Evolutionary conservation across 2,113 vertebrate species (phyloP), one percentile per base, ranked within the genome.

Genomic region (Leptocoma aspasia): DNA sequence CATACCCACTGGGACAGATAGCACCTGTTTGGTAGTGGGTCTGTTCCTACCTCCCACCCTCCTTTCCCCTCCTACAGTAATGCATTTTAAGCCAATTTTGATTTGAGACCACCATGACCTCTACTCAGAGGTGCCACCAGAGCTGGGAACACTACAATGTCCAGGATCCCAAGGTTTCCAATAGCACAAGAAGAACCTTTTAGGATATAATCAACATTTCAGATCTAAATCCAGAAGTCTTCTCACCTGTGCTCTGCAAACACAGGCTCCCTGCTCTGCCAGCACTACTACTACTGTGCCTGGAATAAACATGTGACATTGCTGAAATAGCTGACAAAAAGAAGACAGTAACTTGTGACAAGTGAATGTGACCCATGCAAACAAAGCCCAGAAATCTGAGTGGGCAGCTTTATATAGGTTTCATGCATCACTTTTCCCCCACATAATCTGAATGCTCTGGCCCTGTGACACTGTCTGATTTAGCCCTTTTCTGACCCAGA

Each of bases 301-400:
- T 56, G 18, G 30, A 66, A 47, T 33, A 33, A 89, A 86, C 0
- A 49, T 47, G 68, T 3, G 26, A 73, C 69, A 11, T 1, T 33
- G 77, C 61, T 72, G 82, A 90, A 82, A 69, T 0, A 12, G 80
- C 39, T 65, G 60, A 86, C 59, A 81, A 73, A 85, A 69, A 84
- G 73, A 57, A 45, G 82, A 50, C 52, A 22, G 63, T 5, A 71
- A 60, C 75, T 82, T 76, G 79, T 93, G 90, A 86, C 81, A 84
- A 87, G 81, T 27, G 49, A 94, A 89, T 12, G 61, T 64, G 92
- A 90, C 57, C 50, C 2, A 3, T 30, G 72, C n/a, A 56, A 83
- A 86, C 79, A 72, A 88, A 95, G 71, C 59, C 68, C 82, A 86
- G 76, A 69, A 92, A 85, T 41, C 61, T 47, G 59, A 69, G 77